A percentile compares a stretch with the other conserved stretches of the same genome.
Evolutionary conservation across 2,888 invertebrate genomes (phyloP).

Genomic region (Coleophora deauratella): DNA sequence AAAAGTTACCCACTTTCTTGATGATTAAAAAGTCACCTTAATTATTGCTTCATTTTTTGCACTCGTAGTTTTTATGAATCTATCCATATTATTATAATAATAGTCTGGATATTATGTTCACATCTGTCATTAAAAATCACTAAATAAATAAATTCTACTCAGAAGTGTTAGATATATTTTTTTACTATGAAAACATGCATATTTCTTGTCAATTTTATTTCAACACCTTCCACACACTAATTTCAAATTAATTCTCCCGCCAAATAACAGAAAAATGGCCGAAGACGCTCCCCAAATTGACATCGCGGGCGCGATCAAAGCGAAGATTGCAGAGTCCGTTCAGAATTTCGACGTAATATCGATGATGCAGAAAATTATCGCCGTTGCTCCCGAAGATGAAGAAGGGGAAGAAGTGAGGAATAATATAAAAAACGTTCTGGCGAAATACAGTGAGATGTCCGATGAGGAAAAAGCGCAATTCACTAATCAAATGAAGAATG

Average conservation of each 20-base stretch:
- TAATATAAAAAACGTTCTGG: slow-evolving; percentile 40
- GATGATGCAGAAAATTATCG: slow-evolving; percentile 46
- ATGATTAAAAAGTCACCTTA: too few species aligned
- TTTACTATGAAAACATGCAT: too few species aligned
- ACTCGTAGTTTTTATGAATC: too few species aligned
- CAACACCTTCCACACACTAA: too few species aligned
- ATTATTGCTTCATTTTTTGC: too few species aligned
- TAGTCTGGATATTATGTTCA: too few species aligned
- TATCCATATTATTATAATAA: too few species aligned
- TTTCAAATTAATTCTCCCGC: neutral
- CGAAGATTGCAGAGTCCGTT: slow-evolving; percentile 45
- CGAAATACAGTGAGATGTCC: slow-evolving; percentile 36
- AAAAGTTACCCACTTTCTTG: too few species aligned
- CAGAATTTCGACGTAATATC: slow-evolving; percentile 47
- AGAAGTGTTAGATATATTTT: too few species aligned
- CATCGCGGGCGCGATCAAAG: slow-evolving; percentile 37
- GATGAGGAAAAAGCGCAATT: slow-evolving; percentile 47
- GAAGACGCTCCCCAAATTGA: slow-evolving; percentile 15
- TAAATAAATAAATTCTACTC: too few species aligned
- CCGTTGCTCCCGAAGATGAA: slow-evolving; percentile 38
- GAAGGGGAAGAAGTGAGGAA: slow-evolving; percentile 38
- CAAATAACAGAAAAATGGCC: neutral
- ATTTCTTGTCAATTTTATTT: too few species aligned
- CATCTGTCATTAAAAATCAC: too few species aligned
- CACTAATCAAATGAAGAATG: slow-evolving; percentile 42